Conservation (phyloP, 1,140 invertebrate species). For the Drosophila elegans region DNA sequence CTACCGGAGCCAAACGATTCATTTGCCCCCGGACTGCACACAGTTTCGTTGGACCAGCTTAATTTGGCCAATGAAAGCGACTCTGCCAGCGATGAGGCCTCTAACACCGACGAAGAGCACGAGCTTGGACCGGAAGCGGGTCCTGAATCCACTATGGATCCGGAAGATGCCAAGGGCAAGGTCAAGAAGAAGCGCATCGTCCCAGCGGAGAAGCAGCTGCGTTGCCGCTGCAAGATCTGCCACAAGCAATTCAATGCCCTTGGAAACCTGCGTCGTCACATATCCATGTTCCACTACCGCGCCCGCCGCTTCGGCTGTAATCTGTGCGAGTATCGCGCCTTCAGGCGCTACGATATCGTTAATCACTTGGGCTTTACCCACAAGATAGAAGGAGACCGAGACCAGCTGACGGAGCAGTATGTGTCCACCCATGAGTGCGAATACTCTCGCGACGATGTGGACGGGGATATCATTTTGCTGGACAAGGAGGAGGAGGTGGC, state of each 20-base stretch:
- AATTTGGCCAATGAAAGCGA: slow-evolving; percentile 58
- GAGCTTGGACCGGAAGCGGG: not conserved
- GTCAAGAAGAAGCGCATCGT: slow-evolving; percentile 68
- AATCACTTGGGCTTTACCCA: slow-evolving; percentile 86
- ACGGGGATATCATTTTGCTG: slow-evolving; percentile 75
- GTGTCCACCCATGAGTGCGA: slow-evolving; percentile 77
- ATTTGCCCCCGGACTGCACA: slow-evolving; percentile 56
- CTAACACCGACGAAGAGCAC: slow-evolving; percentile 43
- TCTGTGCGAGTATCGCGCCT: slow-evolving; percentile 86
- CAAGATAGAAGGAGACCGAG: slow-evolving; percentile 72
- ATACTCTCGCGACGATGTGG: slow-evolving; percentile 77
- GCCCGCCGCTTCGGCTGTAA: slow-evolving; percentile 86
- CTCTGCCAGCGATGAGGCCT: slow-evolving; percentile 43
- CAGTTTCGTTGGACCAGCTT: slow-evolving; percentile 70
- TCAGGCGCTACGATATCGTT: slow-evolving; percentile 86
- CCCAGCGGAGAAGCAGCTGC: slow-evolving; percentile 68
- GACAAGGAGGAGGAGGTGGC: slow-evolving; percentile 36
- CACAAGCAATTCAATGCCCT: slow-evolving; percentile 83
- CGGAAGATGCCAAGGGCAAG: slow-evolving; percentile 47
- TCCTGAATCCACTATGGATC: slow-evolving; percentile 25
- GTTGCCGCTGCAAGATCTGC: slow-evolving; percentile 81
- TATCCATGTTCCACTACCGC: slow-evolving; percentile 86
- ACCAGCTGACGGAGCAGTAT: slow-evolving; percentile 67
- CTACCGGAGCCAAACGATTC: slow-evolving; percentile 54
- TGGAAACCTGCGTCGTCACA: slow-evolving; percentile 86